These are phyloP conservation scores for Cerceris rybyensis DNA, from an alignment of 2,888 invertebrate genomes.

Conservation along the genomic window DNA sequence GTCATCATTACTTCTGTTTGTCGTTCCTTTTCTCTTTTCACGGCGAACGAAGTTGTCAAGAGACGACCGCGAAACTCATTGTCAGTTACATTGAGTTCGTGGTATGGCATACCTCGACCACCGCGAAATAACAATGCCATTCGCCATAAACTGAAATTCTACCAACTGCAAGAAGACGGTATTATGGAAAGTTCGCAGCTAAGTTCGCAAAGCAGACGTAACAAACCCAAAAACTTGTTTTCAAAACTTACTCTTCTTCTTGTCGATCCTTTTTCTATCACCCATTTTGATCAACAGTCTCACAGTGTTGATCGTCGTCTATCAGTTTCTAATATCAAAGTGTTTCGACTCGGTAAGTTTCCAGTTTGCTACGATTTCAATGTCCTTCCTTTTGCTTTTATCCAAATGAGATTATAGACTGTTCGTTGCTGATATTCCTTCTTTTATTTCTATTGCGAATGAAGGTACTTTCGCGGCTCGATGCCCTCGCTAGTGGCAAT, in stretches of 20 bases:
- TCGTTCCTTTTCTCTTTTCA: slow-evolving; percentile 12
- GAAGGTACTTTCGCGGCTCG: not conserved
- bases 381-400: no score
- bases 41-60: slow-evolving; percentile 21
- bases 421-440: not conserved
- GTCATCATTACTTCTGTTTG: not conserved
- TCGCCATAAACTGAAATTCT: slow-evolving; percentile 21
- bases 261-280: not conserved
- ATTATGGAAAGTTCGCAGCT: slow-evolving; percentile 17
- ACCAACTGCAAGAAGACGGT: slow-evolving; percentile 2
- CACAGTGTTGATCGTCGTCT: no score
- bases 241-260: not conserved
- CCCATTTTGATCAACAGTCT: no score
- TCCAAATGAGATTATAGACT: not conserved
- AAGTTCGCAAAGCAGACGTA: not conserved
- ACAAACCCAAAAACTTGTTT: not conserved
- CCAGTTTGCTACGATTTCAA: no score
- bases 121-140: slow-evolving; percentile 7
- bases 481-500: not conserved
- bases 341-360: no score
- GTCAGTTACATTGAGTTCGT: slow-evolving; percentile 11
- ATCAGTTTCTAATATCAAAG: no score
- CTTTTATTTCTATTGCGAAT: not conserved
- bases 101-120: slow-evolving; percentile 11
- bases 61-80: slow-evolving; percentile 35